Evolutionary conservation across 1,140 invertebrate species (phyloP).

Genomic region (Drosophila neocordata): DNA sequence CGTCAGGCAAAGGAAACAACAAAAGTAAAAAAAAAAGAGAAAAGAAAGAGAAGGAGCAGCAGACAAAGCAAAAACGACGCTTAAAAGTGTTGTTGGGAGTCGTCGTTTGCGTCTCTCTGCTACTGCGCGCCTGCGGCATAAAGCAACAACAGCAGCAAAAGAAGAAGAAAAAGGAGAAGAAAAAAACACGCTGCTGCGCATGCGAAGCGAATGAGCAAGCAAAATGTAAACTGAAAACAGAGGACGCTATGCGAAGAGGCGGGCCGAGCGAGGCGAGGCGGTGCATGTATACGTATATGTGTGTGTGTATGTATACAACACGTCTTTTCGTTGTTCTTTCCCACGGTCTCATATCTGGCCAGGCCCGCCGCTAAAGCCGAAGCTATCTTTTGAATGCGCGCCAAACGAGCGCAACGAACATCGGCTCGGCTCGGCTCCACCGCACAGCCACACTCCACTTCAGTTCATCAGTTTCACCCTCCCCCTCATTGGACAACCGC

Average conservation of each 20-base stretch:
- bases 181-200: constrained; percentile 61
- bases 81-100: constrained; percentile 45
- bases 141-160: constrained; percentile 21
- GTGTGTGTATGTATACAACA: constrained; percentile 56
- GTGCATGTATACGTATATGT: constrained; percentile 23
- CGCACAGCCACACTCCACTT: constrained; percentile 6
- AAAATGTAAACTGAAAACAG: constrained; percentile 75
- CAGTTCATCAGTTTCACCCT: constrained; percentile 20
- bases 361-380: constrained; percentile 16
- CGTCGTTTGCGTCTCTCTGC: constrained; percentile 32
- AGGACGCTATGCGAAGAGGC: constrained; percentile 42
- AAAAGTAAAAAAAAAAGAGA: constrained; percentile 30
- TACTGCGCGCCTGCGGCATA: constrained; percentile 37
- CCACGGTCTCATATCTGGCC: constrained; percentile 83
- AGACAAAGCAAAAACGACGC: constrained; percentile 64
- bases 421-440: constrained; percentile 22
- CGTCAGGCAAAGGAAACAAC: constrained; percentile 50
- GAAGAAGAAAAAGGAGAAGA: constrained; percentile 33
- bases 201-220: constrained; percentile 79
- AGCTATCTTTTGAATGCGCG: constrained; percentile 73
- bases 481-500: constrained; percentile 23
- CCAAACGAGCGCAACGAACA: constrained; percentile 64
- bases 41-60: constrained; percentile 59
- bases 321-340: constrained; percentile 82
- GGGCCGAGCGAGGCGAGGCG: constrained; percentile 45